Evolutionary conservation across 2,888 invertebrate species (phyloP), one percentile per base, ranked within the genome.

Genomic region (Melanophora roralis): DNA sequence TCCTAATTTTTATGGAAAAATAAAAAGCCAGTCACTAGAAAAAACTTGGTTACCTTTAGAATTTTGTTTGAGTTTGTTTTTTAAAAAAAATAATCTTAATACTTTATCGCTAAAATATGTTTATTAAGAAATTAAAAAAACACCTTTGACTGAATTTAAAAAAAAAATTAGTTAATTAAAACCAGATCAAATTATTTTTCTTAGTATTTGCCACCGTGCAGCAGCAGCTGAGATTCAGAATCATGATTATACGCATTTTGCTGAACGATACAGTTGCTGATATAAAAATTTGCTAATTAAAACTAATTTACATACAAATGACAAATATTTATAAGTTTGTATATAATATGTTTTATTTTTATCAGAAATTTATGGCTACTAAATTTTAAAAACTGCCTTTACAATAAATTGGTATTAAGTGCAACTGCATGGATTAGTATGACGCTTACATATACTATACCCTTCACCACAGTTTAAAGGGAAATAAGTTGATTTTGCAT

Each of bases 11-110:
- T n/a, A n/a, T n/a, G 6, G 6, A 27, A 27, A 27, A 27, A 27
- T 6, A 27, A 27, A 27, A 27, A 27, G 6, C 27, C 27, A 27
- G 27, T 27, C 27, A 27, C 27, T 9, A 19, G 9, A 6, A 3
- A 65, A 73, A 78, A 78, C 60, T 78, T 62, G 78, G 62, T 78
- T 64, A 78, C 64, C 78, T 78, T 73, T 69, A 55, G 27, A 49
- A 51, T 59, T 21, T 27, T 38, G 11, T n/a, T n/a, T 23, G n/a
- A 4, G n/a, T 59, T 36, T 64, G 16, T 32, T 47, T n/a, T 23
- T 53, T 71, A n/a, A 23, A 32, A 45, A 65, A 53, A 59, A 21
- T 34, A 51, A 62, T 32, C 67, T 67, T 59, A 74, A 67, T 74
- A 67, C 67, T 53, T 74, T 64, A 74, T 53, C 74, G 45, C 36